Base-by-base conservation (phyloP, 2,888 invertebrate species). In the Melanargia galathea region DNA sequence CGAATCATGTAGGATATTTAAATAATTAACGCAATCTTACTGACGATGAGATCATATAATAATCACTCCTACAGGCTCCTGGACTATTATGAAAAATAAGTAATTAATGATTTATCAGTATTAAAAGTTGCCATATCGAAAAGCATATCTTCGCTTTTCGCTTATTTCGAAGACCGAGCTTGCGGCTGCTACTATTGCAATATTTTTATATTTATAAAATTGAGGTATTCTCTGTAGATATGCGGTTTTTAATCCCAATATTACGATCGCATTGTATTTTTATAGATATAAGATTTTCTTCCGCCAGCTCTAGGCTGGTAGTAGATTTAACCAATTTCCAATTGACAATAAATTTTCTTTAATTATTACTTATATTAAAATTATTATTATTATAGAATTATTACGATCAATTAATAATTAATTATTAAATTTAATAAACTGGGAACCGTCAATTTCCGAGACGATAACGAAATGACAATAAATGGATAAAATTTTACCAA, bases 81-180 rank as follows among this genome's bases (percentile, higher is more conserved):
- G 11, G 33, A 35, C 13, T 52, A 52, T 52, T 35, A 11, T 18
- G 6, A 16, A 45, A 5, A 8, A 24, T 22, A 48, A 48, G 4
- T 48, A 24, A 35, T 33, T 57, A 51, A 54, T 46, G 18, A 57
- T 45, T n/a, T 67, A 69, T 81, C 82, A 82, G 68, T 76, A 75
- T 78, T 77, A 78, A 75, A 77, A 77, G 75, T 75, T 68, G 78
- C 79, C 89, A 89, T 90, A 90, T 90, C 90, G 82, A 76, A 82
- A 58, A 82, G 84, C 90, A 90, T 90, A 90, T 90, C 89, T 84
- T 75, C 77, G 84, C 86, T 85, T 33, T 82, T 82, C 80, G 86
- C 88, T 85, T 84, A 65, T 74, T 73, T 75, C 69, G 69, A 74
- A 75, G 74, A 74, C 80, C 79, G 86, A 86, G 88, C 88, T 87